A percentile compares a stretch with the other conserved stretches of the same genome.
Conservation (phyloP, 2,888 invertebrate species). For the Pandemis heparana region DNA sequence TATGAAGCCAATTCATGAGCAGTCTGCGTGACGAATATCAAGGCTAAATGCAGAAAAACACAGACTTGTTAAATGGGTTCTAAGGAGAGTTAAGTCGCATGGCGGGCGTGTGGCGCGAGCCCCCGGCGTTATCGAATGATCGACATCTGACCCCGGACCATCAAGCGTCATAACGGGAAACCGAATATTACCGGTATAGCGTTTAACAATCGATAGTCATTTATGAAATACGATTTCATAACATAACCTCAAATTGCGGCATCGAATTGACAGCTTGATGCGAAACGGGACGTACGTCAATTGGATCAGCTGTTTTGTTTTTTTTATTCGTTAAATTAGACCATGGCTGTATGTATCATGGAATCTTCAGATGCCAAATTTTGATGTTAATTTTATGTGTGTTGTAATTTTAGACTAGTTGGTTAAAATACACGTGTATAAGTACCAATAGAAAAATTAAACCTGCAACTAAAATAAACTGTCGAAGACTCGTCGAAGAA, state of each 20-base stretch:
- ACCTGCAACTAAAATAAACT: no score
- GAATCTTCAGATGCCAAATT: no score
- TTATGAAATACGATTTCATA: conserved; percentile 44
- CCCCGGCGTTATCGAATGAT: conserved; percentile 59
- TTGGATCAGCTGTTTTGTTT: conserved; percentile 45
- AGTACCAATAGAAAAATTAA: no score
- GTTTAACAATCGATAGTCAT: conserved; percentile 43
- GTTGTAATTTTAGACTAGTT: no score
- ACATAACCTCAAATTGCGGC: conserved; percentile 58
- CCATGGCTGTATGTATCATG: no score
- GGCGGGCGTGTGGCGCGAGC: conserved; percentile 44
- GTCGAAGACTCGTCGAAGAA: no score
- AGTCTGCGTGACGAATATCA: conserved; percentile 47
- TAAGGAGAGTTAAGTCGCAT: conserved; percentile 48
- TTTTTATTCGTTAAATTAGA: conserved; percentile 13
- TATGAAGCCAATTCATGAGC: conserved; percentile 63
- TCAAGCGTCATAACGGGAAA: conserved; percentile 56
- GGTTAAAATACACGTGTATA: no score
- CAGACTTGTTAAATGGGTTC: conserved; percentile 2
- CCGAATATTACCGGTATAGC: conserved; percentile 51
- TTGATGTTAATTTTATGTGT: no score
- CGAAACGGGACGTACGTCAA: conserved; percentile 18
- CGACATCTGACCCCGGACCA: conserved; percentile 69
- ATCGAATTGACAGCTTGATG: conserved; percentile 45
- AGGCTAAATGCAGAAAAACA: conserved; percentile 26